Evolutionary conservation across 2,113 vertebrate genomes (phyloP).

Genomic region (Dicentrarchus labrax): DNA sequence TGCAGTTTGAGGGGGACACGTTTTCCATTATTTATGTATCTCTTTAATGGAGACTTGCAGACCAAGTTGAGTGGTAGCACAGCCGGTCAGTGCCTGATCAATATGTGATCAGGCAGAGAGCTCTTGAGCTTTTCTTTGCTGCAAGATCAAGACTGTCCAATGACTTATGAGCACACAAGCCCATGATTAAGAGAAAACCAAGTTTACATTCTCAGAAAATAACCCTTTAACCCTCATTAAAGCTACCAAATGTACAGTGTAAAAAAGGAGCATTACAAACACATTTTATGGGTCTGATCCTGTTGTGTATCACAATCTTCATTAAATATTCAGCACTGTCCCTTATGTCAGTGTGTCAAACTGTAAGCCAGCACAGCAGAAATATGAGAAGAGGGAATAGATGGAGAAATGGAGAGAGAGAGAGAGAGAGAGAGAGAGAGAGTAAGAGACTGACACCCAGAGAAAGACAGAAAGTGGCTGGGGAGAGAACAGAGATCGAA

Average conservation of each 20-base stretch:
- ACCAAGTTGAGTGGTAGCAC: slow-evolving; percentile 23
- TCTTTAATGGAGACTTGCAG: slow-evolving; percentile 12
- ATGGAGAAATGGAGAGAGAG: neutral
- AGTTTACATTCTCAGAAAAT: neutral
- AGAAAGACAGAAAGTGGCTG: neutral
- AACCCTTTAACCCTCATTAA: neutral
- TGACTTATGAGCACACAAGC: neutral
- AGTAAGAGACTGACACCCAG: neutral
- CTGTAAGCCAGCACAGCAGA: slow-evolving; percentile 67
- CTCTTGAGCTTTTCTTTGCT: slow-evolving; percentile 25
- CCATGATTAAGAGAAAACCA: slow-evolving; percentile 12
- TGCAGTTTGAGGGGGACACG: neutral
- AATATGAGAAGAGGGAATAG: slow-evolving; percentile 58
- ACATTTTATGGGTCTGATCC: slow-evolving; percentile 9
- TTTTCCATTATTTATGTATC: slow-evolving; percentile 32
- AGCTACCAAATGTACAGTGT: neutral
- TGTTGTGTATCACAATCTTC: slow-evolving; percentile 31
- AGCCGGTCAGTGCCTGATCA: slow-evolving; percentile 47
- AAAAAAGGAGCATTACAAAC: neutral
- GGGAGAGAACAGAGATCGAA: neutral
- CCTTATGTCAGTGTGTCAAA: slow-evolving; percentile 38
- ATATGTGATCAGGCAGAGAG: slow-evolving; percentile 64
- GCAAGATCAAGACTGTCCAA: slow-evolving; percentile 18
- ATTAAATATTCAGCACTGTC: slow-evolving; percentile 66
- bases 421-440: too few relatives aligned